Percentiles rank a stretch among this genome's conserved stretches.
Evolutionary conservation across 1,140 invertebrate genomes (phyloP).

Genomic region (Cydia strobilella): DNA sequence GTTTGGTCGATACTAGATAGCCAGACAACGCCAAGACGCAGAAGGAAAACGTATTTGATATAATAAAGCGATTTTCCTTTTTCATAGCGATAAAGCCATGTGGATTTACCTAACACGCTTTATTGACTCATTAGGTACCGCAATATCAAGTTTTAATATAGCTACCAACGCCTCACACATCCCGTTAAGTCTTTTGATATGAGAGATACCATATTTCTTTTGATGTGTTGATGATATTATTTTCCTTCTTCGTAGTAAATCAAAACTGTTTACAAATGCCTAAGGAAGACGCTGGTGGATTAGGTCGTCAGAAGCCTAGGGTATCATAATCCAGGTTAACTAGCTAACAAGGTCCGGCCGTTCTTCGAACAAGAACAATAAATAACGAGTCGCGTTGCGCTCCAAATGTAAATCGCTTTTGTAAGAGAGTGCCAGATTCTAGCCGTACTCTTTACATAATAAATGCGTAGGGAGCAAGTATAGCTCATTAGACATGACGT

Average conservation of each 20-base stretch:
- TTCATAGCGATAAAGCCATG: background rate
- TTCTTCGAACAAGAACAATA: conserved; percentile 31
- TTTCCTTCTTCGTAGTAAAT: conserved; percentile 3
- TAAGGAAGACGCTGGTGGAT: conserved; percentile 10
- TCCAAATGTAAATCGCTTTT: conserved; percentile 29
- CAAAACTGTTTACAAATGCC: conserved; percentile 8
- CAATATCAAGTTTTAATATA: conserved; percentile 8
- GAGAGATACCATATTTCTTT: conserved; percentile 4
- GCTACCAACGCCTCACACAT: conserved; percentile 6
- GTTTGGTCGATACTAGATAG: conserved; percentile 16
- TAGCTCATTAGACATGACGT: conserved; percentile 32
- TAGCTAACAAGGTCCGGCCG: conserved; percentile 9
- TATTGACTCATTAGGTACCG: conserved; percentile 1
- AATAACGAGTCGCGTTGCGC: conserved; percentile 26
- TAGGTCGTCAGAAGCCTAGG: background rate
- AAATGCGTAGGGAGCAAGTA: conserved; percentile 28
- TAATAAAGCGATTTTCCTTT: background rate
- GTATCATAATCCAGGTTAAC: conserved; percentile 12
- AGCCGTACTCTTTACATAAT: conserved; percentile 30
- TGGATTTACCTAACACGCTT: background rate
- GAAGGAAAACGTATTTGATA: background rate
- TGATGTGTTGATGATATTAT: background rate
- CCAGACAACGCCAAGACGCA: background rate
- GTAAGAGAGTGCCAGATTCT: conserved; percentile 29
- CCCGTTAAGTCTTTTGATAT: conserved; percentile 2